These are phyloP conservation scores for Accipiter cooperii DNA, from an alignment of 2,113 vertebrate species.

Conservation along the genomic window DNA sequence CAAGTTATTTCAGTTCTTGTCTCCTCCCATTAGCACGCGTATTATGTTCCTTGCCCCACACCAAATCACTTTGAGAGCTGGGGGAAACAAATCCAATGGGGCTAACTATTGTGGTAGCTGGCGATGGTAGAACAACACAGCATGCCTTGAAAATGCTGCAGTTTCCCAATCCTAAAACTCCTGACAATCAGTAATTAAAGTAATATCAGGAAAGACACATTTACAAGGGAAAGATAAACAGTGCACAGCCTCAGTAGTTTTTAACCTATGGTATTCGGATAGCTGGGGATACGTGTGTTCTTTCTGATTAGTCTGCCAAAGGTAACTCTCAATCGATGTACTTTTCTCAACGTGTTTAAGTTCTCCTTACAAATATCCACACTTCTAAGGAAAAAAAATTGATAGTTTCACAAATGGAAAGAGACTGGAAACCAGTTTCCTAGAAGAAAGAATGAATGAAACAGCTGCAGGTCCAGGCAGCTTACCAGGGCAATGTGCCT, in stretches of 20 bases:
- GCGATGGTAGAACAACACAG: background rate
- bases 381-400: background rate
- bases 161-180: background rate
- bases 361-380: background rate
- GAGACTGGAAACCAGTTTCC: background rate
- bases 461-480: background rate
- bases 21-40: background rate
- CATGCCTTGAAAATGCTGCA: background rate
- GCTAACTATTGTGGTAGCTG: background rate
- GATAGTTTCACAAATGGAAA: background rate
- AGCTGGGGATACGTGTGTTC: background rate
- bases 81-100: background rate
- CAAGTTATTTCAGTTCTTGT: conserved; percentile 2
- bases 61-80: background rate
- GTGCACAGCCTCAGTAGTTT: background rate
- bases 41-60: background rate
- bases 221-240: background rate
- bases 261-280: background rate
- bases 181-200: background rate
- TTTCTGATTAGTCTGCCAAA: background rate
- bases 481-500: background rate
- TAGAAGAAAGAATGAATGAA: background rate
- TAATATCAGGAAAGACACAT: background rate
- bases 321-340: background rate
- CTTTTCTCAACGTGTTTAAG: background rate